Conservation (phyloP, 2,797 vertebrate genomes). For the Muscicapa striata region DNA sequence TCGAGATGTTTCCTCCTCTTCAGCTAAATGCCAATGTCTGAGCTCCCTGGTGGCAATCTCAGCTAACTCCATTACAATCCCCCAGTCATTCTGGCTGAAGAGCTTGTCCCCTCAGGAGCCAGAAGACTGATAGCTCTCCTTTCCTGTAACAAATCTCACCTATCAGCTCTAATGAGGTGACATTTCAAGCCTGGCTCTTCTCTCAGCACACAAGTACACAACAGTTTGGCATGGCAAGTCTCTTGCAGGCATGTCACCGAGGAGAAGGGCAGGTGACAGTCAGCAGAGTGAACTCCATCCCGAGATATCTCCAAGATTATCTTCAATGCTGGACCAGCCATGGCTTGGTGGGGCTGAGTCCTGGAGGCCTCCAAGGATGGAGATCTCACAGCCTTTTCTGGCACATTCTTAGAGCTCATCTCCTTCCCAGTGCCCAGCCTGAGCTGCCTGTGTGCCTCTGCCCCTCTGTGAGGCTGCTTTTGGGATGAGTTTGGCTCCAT, state of each 20-base stretch:
- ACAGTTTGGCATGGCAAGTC: not conserved
- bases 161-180: slow-evolving; percentile 32
- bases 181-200: slow-evolving; percentile 24
- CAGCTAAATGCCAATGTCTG: not conserved
- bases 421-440: not conserved
- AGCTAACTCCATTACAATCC: slow-evolving; percentile 26
- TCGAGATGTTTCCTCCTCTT: not conserved
- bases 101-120: slow-evolving; percentile 2
- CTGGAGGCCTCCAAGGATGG: not conserved
- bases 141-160: slow-evolving; percentile 20
- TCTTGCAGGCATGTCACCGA: not conserved
- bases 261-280: not conserved
- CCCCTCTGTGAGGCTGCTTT: accelerated
- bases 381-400: not conserved
- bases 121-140: not conserved
- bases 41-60: not conserved
- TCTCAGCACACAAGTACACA: not conserved
- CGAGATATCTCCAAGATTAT: not conserved
- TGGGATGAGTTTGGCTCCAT: not conserved
- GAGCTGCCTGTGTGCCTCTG: not conserved
- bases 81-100: not conserved
- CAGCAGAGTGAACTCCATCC: not conserved
- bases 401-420: too few relatives aligned
- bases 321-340: not conserved
- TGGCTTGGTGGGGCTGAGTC: not conserved